Percentiles rank a stretch among this genome's conserved stretches.
These are phyloP conservation scores for Carposina sasakii DNA, from an alignment of 1,140 invertebrate genomes.

Conservation along the genomic window DNA sequence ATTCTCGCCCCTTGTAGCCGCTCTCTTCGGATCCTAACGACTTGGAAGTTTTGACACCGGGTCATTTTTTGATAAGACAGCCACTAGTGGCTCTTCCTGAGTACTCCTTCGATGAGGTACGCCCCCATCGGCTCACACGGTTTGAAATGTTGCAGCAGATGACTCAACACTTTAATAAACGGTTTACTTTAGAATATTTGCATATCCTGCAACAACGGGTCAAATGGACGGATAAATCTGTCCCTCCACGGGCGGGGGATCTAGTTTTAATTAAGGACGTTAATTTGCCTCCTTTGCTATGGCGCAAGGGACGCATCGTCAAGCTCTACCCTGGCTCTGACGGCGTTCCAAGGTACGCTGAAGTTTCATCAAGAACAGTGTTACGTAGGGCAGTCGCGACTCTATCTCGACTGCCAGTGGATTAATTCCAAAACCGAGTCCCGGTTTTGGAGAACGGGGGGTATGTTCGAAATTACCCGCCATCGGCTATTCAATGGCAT, in stretches of 20 bases:
- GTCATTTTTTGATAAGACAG: constrained; percentile 32
- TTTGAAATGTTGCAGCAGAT: constrained; percentile 29
- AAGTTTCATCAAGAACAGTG: too few relatives aligned
- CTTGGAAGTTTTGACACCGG: constrained; percentile 22
- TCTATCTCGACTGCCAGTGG: too few relatives aligned
- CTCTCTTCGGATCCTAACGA: constrained; percentile 18
- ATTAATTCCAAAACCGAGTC: too few relatives aligned
- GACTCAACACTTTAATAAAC: constrained; percentile 29
- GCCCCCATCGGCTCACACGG: constrained; percentile 16
- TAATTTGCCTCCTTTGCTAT: neutral
- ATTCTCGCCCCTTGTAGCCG: constrained; percentile 39
- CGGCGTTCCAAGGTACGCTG: too few relatives aligned
- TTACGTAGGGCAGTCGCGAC: too few relatives aligned
- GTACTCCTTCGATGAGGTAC: neutral
- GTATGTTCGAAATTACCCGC: too few relatives aligned
- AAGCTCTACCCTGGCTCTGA: neutral
- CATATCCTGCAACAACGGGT: constrained; percentile 24
- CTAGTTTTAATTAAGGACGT: constrained; percentile 16
- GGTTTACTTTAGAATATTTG: constrained; percentile 35
- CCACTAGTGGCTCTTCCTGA: constrained; percentile 20
- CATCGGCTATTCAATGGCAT: too few relatives aligned
- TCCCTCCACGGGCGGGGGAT: constrained; percentile 14
- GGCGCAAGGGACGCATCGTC: neutral
- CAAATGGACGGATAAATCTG: constrained; percentile 25
- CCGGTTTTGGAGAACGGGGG: too few relatives aligned